A percentile compares a stretch with the other conserved stretches of the same genome.
phyloP scores from a whole-genome alignment of 1,140 invertebrate genomes.

The Diabrotica undecimpunctata region DNA sequence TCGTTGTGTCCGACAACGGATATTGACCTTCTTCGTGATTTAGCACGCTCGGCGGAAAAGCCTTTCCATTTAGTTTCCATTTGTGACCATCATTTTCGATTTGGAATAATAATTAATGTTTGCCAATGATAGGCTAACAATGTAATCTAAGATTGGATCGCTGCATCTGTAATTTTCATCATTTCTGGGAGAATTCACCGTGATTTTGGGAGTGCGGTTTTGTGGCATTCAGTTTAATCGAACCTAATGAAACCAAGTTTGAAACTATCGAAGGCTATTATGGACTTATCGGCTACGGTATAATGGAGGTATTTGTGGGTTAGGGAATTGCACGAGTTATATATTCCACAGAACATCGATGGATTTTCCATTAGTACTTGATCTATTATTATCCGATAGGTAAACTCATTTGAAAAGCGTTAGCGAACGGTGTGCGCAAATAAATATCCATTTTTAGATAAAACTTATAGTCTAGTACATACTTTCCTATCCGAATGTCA shows the following conservation, averaged over 20 bases:
- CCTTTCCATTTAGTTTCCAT: slow-evolving; percentile 14
- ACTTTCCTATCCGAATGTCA: too few relatives aligned
- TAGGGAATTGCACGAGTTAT: too few relatives aligned
- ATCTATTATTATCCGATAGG: too few relatives aligned
- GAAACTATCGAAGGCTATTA: not conserved
- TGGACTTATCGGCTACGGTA: not conserved
- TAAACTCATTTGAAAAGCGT: too few relatives aligned
- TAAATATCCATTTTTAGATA: too few relatives aligned
- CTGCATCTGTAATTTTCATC: slow-evolving; percentile 5
- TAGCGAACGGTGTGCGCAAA: too few relatives aligned
- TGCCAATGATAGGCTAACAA: slow-evolving; percentile 9
- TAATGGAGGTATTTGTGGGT: not conserved
- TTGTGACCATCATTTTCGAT: slow-evolving; percentile 10
- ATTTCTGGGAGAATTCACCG: not conserved
- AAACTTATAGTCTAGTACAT: too few relatives aligned
- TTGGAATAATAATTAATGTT: slow-evolving; percentile 10
- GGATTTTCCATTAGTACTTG: too few relatives aligned
- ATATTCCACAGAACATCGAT: too few relatives aligned
- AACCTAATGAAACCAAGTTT: not conserved
- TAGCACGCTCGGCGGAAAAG: slow-evolving; percentile 11
- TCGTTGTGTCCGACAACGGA: not conserved
- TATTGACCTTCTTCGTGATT: slow-evolving; percentile 18
- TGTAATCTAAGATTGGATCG: slow-evolving; percentile 11
- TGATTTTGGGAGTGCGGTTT: slow-evolving; percentile 5
- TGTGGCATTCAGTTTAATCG: not conserved